Percentiles rank a stretch among this genome's conserved stretches.
Evolutionary conservation across 2,888 invertebrate species (phyloP).

Genomic region (Hydraecia micacea): DNA sequence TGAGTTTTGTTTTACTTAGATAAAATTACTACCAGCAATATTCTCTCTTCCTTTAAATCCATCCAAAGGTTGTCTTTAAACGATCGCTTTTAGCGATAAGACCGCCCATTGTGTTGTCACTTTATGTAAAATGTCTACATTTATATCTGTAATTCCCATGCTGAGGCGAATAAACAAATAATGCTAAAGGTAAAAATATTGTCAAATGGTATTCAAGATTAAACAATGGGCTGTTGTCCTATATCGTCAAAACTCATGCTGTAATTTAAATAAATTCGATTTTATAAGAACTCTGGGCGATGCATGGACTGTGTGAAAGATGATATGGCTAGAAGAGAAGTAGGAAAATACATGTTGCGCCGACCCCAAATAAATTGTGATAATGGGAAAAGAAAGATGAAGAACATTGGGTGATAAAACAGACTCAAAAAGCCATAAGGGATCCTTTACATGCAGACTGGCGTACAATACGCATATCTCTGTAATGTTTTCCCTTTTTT

Average conservation of each 20-base stretch:
- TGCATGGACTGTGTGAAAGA: not conserved
- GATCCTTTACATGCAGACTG: not conserved
- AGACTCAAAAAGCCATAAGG: not conserved
- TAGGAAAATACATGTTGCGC: not conserved
- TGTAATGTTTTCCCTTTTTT: not conserved
- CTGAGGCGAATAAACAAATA: conserved; percentile 7
- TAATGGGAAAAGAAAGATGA: not conserved
- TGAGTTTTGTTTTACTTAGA: not conserved
- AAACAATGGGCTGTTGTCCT: not conserved
- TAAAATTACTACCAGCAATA: too few species aligned
- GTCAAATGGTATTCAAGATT: not conserved
- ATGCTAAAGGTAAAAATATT: not conserved
- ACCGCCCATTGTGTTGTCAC: not conserved
- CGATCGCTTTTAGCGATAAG: not conserved
- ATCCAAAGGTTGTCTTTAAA: not conserved
- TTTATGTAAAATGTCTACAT: not conserved
- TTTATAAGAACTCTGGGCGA: not conserved
- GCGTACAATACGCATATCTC: not conserved
- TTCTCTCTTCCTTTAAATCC: not conserved
- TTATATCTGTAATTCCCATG: not conserved
- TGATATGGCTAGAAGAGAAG: not conserved
- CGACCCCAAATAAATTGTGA: not conserved
- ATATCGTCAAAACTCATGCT: not conserved
- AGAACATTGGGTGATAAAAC: not conserved
- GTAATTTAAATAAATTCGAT: conserved; percentile 7